Evolutionary conservation across 2,888 invertebrate genomes (phyloP).

Genomic region (Blera fallax): DNA sequence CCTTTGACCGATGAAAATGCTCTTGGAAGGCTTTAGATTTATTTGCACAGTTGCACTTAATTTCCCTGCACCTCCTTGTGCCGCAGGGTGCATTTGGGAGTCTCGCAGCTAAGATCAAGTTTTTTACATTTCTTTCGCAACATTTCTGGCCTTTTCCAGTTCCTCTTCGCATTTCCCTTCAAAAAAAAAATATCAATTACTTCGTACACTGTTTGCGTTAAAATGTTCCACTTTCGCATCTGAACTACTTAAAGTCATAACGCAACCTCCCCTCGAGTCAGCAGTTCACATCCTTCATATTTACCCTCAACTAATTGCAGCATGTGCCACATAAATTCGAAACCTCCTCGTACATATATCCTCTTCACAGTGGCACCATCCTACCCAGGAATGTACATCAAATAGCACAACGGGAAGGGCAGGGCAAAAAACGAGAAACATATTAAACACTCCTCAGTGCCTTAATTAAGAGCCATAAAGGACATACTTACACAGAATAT

Average conservation of each 20-base stretch:
- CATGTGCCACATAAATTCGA: constrained; percentile 62
- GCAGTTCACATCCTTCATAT: constrained; percentile 49
- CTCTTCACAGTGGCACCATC: not conserved
- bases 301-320: constrained; percentile 61
- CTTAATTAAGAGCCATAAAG: constrained; percentile 73
- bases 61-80: no score
- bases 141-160: not conserved
- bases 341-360: not conserved
- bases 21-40: no score
- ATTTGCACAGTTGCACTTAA: no score
- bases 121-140: no score
- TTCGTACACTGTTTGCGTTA: not conserved
- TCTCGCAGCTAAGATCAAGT: no score
- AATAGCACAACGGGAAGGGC: constrained; percentile 4
- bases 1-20: no score
- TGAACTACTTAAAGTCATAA: constrained; percentile 57
- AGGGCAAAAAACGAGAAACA: constrained; percentile 50
- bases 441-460: constrained; percentile 73
- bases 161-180: no score
- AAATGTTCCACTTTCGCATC: constrained; percentile 3
- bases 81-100: no score
- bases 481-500: constrained; percentile 73
- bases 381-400: constrained; percentile 18
- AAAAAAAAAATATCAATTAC: not conserved
- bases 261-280: constrained; percentile 12